Evolutionary conservation across 1,140 invertebrate species (phyloP).

Genomic region (Carcinoscorpius rotundicauda): DNA sequence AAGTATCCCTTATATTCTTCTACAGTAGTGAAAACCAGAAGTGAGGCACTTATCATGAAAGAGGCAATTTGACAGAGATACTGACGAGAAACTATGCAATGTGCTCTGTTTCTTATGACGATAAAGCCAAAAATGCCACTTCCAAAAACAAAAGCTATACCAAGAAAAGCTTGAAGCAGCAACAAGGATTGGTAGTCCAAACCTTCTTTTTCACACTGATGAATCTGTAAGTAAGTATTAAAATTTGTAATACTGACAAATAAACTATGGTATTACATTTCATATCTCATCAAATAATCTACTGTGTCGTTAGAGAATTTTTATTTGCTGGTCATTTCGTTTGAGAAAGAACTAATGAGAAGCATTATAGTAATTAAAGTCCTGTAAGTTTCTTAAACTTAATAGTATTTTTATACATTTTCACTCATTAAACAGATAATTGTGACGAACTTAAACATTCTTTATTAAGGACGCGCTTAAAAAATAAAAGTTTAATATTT

Average conservation of each 20-base stretch:
- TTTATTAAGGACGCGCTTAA: no score
- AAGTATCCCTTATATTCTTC: conserved; percentile 41
- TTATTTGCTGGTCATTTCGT: no score
- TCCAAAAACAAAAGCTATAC: conserved; percentile 66
- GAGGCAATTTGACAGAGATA: conserved; percentile 62
- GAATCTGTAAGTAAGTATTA: conserved; percentile 43
- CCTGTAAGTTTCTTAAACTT: no score
- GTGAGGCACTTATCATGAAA: conserved; percentile 62
- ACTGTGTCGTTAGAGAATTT: no score
- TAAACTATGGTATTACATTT: no score
- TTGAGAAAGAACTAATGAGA: no score
- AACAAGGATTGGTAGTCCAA: conserved; percentile 59
- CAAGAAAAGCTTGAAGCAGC: conserved; percentile 64
- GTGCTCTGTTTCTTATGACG: conserved; percentile 63
- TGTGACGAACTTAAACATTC: no score
- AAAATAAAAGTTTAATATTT: no score
- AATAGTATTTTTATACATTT: no score
- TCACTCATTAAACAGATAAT: no score
- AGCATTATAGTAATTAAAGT: no score
- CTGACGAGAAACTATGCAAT: conserved; percentile 71
- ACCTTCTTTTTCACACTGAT: conserved; percentile 64
- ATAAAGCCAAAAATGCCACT: conserved; percentile 66
- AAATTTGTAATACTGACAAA: conserved; percentile 7
- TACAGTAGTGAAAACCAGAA: conserved; percentile 64
- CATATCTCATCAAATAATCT: no score